Conservation (phyloP, 2,888 invertebrate genomes). For the Tholera decimalis region DNA sequence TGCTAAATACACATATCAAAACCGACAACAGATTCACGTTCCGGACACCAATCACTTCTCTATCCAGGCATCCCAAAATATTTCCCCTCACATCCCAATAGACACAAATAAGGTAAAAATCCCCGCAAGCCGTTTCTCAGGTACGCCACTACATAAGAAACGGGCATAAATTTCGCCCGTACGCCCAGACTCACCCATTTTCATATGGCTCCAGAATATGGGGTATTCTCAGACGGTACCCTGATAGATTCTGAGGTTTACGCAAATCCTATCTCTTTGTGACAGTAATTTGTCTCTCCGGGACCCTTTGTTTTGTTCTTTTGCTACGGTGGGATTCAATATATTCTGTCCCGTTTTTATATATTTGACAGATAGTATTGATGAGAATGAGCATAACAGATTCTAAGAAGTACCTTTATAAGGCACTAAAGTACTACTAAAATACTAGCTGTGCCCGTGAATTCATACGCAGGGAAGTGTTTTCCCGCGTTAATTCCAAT, state of each 20-base stretch:
- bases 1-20: not conserved
- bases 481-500: too few relatives aligned
- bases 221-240: constrained; percentile 58
- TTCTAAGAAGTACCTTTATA: constrained; percentile 29
- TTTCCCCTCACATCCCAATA: constrained; percentile 42
- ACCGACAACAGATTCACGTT: constrained; percentile 8
- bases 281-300: constrained; percentile 71
- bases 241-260: constrained; percentile 71
- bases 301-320: constrained; percentile 69
- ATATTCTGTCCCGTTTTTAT: constrained; percentile 46
- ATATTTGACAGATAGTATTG: constrained; percentile 50
- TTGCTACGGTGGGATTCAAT: constrained; percentile 52
- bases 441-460: too few relatives aligned
- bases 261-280: constrained; percentile 66
- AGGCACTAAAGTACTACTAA: not conserved
- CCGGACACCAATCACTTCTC: constrained; percentile 7
- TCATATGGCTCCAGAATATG: constrained; percentile 66
- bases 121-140: constrained; percentile 43
- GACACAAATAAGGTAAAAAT: constrained; percentile 46
- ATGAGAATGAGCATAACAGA: constrained; percentile 28
- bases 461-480: too few relatives aligned
- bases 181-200: constrained; percentile 64
- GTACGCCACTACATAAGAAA: constrained; percentile 50
- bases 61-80: constrained; percentile 24
- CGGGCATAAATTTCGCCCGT: constrained; percentile 65